Evolutionary conservation across 92 coral and sea anemone genomes (phyloP).

Genomic region (Nematostella vectensis): DNA sequence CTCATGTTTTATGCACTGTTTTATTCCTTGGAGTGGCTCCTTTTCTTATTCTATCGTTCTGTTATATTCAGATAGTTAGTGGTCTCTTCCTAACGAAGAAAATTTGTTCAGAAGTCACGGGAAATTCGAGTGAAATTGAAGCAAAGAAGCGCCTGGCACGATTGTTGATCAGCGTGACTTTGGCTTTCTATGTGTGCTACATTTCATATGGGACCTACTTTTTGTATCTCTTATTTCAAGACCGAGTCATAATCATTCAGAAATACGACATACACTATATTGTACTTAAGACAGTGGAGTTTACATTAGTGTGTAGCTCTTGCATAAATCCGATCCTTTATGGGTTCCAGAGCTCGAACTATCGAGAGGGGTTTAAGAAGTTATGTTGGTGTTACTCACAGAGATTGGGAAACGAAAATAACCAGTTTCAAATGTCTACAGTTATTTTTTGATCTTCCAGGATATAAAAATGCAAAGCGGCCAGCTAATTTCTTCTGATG

Average conservation of each 20-base stretch:
- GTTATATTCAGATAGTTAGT: conserved; percentile 51
- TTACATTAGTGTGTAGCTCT: conserved; percentile 47
- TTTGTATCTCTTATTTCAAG: conserved; percentile 30
- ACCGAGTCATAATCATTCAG: conserved; percentile 6
- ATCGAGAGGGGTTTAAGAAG: conserved; percentile 52
- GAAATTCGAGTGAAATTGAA: conserved; percentile 10
- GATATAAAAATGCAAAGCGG: too few relatives aligned
- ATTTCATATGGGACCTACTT: conserved; percentile 49
- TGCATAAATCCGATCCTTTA: conserved; percentile 57
- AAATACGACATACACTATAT: conserved; percentile 20
- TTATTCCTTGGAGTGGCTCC: conserved; percentile 48
- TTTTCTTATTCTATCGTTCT: conserved; percentile 36
- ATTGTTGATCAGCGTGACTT: conserved; percentile 43
- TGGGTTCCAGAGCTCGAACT: conserved; percentile 72
- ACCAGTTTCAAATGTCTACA: background rate
- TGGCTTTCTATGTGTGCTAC: conserved; percentile 45
- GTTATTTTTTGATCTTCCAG: background rate
- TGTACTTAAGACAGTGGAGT: conserved; percentile 39
- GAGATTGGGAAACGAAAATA: background rate
- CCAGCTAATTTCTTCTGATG: too few relatives aligned
- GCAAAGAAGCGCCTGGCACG: conserved; percentile 50
- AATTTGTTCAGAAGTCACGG: conserved; percentile 24
- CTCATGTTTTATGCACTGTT: conserved; percentile 54
- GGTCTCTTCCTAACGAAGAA: conserved; percentile 59
- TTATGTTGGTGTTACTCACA: conserved; percentile 4